These are phyloP conservation scores for Meloidogyne floridensis DNA, from an alignment of 1,140 invertebrate genomes.

Conservation along the genomic window DNA sequence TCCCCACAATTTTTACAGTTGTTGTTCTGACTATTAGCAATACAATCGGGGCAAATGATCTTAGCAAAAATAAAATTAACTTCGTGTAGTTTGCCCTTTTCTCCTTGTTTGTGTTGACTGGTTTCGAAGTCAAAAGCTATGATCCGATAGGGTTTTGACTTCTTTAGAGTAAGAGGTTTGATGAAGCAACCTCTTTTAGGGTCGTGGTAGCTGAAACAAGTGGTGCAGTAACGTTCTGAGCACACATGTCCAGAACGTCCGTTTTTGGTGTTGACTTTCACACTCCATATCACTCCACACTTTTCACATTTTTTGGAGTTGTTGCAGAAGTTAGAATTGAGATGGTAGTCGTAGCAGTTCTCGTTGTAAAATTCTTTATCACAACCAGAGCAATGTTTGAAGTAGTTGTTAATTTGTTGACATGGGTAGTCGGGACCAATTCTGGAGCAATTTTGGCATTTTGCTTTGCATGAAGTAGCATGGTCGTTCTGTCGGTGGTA, in stretches of 20 bases:
- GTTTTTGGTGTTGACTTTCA: background rate
- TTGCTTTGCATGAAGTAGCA: too few species aligned
- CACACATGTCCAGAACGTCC: background rate
- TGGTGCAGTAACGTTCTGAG: background rate
- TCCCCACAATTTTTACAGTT: too few species aligned
- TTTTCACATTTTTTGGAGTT: background rate
- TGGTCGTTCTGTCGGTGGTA: too few species aligned
- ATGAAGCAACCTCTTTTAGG: too few species aligned
- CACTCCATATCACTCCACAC: background rate
- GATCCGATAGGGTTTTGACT: background rate
- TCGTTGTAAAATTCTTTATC: too few species aligned
- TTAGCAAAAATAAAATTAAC: background rate
- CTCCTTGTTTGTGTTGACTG: background rate
- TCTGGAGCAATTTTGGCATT: too few species aligned
- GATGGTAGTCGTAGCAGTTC: background rate
- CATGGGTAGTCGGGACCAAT: too few species aligned
- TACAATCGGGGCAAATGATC: background rate
- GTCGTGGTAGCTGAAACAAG: background rate
- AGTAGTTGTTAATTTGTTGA: too few species aligned
- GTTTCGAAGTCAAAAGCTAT: constrained; percentile 1
- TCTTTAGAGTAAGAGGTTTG: background rate
- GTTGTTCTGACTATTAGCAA: too few species aligned
- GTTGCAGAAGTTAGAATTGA: background rate
- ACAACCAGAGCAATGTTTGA: too few species aligned
- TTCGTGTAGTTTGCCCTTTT: background rate